phyloP scores from a whole-genome alignment of 2,888 invertebrate genomes.

The Cephonodes hylas region DNA sequence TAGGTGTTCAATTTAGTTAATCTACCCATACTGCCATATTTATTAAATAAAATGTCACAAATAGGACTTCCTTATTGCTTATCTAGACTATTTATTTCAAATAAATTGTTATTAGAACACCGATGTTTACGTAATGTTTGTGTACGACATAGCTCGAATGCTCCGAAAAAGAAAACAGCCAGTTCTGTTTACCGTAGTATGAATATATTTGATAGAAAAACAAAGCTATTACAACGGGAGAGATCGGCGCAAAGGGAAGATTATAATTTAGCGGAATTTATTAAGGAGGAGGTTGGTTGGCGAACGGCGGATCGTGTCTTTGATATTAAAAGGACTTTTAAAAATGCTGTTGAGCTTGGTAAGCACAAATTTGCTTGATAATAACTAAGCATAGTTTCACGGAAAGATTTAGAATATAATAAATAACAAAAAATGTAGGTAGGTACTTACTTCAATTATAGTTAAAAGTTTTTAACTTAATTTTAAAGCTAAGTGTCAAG shows the following conservation, averaged over 20 bases:
- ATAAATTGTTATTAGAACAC: slow-evolving; percentile 3
- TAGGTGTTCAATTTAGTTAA: neutral
- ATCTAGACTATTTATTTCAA: neutral
- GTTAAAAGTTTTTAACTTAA: too few relatives aligned
- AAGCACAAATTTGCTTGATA: slow-evolving; percentile 20
- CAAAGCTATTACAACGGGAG: slow-evolving; percentile 93
- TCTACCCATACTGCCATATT: neutral
- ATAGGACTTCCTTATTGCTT: neutral
- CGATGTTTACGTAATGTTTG: neutral
- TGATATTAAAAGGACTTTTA: slow-evolving; percentile 95
- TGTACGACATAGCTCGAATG: slow-evolving; percentile 36
- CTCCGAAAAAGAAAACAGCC: slow-evolving; percentile 61
- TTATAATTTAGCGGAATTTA: slow-evolving; percentile 90
- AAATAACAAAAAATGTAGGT: too few relatives aligned
- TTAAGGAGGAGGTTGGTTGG: slow-evolving; percentile 95
- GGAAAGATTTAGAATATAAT: too few relatives aligned
- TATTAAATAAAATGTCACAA: slow-evolving; percentile 4
- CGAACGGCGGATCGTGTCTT: slow-evolving; percentile 94
- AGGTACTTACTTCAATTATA: too few relatives aligned
- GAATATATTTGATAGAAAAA: slow-evolving; percentile 90
- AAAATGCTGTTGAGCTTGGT: slow-evolving; percentile 89
- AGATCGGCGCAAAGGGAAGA: slow-evolving; percentile 89
- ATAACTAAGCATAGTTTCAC: too few relatives aligned
- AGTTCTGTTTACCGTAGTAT: slow-evolving; percentile 76
- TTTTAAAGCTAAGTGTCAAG: too few relatives aligned